A percentile compares a stretch with the other conserved stretches of the same genome.
These are phyloP conservation scores for Phaenicophaeus curvirostris DNA, from an alignment of 2,797 vertebrate species.

Conservation along the genomic window DNA sequence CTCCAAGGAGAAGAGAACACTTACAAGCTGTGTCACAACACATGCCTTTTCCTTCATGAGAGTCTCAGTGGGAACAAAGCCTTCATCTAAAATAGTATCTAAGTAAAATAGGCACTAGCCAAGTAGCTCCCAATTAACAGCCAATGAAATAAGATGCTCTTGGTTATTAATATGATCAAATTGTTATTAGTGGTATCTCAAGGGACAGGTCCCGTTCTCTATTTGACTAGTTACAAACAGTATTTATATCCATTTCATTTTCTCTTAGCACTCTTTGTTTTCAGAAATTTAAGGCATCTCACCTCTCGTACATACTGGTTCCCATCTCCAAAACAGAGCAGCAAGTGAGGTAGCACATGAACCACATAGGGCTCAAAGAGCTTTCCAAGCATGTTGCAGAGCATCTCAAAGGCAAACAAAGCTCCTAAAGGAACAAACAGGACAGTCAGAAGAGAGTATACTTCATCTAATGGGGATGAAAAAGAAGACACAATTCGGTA, in stretches of 20 bases:
- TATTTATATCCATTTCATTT: neutral
- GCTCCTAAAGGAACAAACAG: conserved; percentile 79
- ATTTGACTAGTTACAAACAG: neutral
- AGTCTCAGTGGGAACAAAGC: neutral
- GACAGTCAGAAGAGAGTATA: neutral
- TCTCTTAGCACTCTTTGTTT: neutral
- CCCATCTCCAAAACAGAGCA: conserved; percentile 97
- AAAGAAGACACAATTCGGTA: neutral
- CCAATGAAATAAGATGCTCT: neutral
- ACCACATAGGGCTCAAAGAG: conserved; percentile 98
- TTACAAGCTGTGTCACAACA: conserved; percentile 25
- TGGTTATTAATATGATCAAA: neutral
- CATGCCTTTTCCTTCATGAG: neutral
- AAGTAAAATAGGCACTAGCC: neutral
- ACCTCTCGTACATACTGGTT: conserved; percentile 99
- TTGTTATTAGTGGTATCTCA: neutral
- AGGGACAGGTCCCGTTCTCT: neutral
- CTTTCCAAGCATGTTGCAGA: conserved; percentile 98
- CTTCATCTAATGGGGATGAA: neutral
- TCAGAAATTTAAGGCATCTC: conserved; percentile 35
- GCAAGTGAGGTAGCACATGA: conserved; percentile 93
- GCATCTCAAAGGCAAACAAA: conserved; percentile 98
- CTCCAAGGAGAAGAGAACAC: conserved; percentile 75
- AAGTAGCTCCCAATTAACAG: neutral
- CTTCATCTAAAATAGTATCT: neutral